Base-by-base conservation (phyloP, 1,140 invertebrate species). In the Pseudomyrmex concolor region DNA sequence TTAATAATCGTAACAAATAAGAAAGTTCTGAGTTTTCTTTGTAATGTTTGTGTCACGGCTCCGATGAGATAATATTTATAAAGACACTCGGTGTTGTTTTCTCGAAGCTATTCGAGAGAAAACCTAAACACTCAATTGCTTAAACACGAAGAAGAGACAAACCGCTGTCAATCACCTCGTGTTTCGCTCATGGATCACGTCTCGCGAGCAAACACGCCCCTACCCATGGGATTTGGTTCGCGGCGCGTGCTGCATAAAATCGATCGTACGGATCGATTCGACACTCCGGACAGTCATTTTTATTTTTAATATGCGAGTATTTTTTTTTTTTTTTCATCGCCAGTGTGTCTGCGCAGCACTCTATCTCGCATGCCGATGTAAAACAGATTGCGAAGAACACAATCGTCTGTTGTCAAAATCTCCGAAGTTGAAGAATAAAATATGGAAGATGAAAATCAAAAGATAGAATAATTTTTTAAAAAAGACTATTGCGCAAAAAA, bases 181-280 rank as follows among this genome's bases (percentile, higher is more conserved):
- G 43, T 76, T 64, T 77, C 50, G 15, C 51, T 34, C 9, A 8
- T 13, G 19, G 72, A 83, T 83, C 34, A 59, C 81, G 74, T 34
- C 48, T 68, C 43, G 62, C 74, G 57, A 72, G 25, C 45, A 64
- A 71, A 82, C 68, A 89, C 90, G 90, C 90, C 90, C 84, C 84
- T 85, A 54, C 90, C 83, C 90, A 50, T 80, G 90, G 90, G 90
- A 90, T 89, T 78, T 50, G 50, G 63, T 74, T 50, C 48, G 45
- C 22, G 43, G 54, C 62, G 17, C 22, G 19, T 62, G 59, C 10
- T 17, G 43, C 73, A 15, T 19, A 57, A 34, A 59, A 59, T 57
- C 25, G 60, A 78, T 57, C 55, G 50, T 22, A n/a, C 68, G 59
- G 9, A 57, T 74, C 13, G 12, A 48, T 34, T 82, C 48, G 50